A percentile compares a stretch with the other conserved stretches of the same genome.
These are phyloP conservation scores for Magallana gigas DNA, from an alignment of 1,140 invertebrate species.

Conservation along the genomic window DNA sequence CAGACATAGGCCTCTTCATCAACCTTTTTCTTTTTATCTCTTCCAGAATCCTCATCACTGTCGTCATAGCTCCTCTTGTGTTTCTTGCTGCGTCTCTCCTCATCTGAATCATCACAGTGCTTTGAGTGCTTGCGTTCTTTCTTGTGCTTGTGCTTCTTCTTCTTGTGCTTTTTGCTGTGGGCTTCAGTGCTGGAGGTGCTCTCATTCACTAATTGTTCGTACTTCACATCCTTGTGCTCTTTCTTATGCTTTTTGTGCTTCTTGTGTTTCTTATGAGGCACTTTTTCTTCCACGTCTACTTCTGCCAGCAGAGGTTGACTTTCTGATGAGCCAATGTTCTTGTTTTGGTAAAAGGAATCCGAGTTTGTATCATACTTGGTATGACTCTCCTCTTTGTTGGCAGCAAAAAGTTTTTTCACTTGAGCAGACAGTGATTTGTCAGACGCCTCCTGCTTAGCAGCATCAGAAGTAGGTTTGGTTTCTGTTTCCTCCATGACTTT, in stretches of 20 bases:
- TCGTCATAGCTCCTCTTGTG: constrained; percentile 33
- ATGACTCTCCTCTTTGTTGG: constrained; percentile 5
- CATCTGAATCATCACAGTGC: constrained; percentile 38
- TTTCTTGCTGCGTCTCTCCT: constrained; percentile 32
- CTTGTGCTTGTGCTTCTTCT: constrained; percentile 53
- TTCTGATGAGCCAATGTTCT: constrained; percentile 51
- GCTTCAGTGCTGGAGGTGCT: constrained; percentile 33
- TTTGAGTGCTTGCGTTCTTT: constrained; percentile 42
- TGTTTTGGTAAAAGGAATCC: constrained; percentile 3
- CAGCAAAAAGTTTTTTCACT: neutral
- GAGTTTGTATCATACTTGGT: neutral
- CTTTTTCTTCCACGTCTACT: neutral
- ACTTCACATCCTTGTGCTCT: constrained; percentile 55
- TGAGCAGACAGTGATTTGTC: neutral
- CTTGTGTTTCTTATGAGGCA: constrained; percentile 67
- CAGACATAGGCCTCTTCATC: constrained; percentile 48
- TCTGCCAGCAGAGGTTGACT: constrained; percentile 58
- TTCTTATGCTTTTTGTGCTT: constrained; percentile 64
- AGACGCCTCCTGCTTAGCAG: neutral
- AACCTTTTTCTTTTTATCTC: constrained; percentile 34
- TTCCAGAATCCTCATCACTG: constrained; percentile 36
- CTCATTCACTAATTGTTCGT: constrained; percentile 52
- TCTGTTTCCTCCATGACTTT: constrained; percentile 46
- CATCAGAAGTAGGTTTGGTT: constrained; percentile 5
- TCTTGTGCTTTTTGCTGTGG: constrained; percentile 49